These are phyloP conservation scores for Aricia agestis DNA, from an alignment of 1,140 invertebrate genomes.

Conservation along the genomic window DNA sequence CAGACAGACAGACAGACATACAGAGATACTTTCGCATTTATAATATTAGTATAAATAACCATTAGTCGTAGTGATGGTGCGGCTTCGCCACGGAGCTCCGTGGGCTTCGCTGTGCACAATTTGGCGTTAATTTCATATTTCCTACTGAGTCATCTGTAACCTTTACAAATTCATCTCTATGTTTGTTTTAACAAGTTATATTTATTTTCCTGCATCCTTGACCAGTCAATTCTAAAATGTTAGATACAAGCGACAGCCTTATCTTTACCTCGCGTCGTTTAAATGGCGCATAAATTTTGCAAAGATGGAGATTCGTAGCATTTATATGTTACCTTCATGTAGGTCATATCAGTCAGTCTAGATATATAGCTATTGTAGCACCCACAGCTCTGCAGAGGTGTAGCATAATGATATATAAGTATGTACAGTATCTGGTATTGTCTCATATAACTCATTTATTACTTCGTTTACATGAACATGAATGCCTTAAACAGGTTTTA, in stretches of 20 bases:
- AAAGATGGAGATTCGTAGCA: neutral
- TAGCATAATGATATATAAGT: neutral
- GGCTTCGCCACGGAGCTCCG: too few relatives aligned
- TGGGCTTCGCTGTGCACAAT: neutral
- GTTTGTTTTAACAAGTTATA: neutral
- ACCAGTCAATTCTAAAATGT: neutral
- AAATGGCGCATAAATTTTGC: neutral
- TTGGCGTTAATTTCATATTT: neutral
- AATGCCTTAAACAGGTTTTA: neutral
- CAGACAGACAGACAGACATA: too few relatives aligned
- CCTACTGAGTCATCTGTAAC: neutral
- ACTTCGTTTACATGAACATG: neutral
- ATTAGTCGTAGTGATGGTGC: too few relatives aligned
- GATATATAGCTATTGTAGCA: conserved; percentile 38
- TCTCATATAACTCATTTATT: neutral
- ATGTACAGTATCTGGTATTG: neutral
- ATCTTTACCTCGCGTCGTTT: neutral
- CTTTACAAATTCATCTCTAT: neutral
- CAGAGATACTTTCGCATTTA: too few relatives aligned
- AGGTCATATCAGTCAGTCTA: conserved; percentile 52
- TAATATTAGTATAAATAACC: too few relatives aligned
- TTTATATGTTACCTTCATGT: conserved; percentile 11
- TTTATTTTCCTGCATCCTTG: neutral
- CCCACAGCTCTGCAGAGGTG: conserved; percentile 38
- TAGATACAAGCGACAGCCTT: neutral